Percentiles rank a stretch among this genome's conserved stretches.
Evolutionary conservation across 2,888 invertebrate species (phyloP).

Genomic region (Marasmarcha lunaedactyla): DNA sequence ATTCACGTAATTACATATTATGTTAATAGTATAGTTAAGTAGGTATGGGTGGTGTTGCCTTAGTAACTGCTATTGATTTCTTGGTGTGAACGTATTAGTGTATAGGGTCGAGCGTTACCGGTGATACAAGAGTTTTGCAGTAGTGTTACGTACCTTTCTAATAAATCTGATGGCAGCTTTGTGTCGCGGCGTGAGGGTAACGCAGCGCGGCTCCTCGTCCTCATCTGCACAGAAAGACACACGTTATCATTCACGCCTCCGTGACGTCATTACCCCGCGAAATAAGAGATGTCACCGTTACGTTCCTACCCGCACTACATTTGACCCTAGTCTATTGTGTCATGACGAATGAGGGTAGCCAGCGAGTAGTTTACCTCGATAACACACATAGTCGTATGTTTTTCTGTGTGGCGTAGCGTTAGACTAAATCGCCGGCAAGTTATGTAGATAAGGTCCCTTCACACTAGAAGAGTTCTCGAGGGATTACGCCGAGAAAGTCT

Average conservation of each 20-base stretch:
- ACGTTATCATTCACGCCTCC: neutral
- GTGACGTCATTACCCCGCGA: neutral
- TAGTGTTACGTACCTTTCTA: slow-evolving; percentile 78
- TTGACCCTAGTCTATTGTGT: neutral
- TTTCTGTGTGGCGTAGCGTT: too few species aligned
- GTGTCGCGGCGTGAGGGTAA: slow-evolving; percentile 86
- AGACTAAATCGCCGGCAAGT: neutral
- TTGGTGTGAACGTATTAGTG: too few species aligned
- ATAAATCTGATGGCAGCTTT: slow-evolving; percentile 92
- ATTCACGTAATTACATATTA: too few species aligned
- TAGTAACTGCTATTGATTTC: too few species aligned
- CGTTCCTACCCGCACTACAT: neutral
- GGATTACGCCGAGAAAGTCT: neutral
- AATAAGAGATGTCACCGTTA: too few species aligned
- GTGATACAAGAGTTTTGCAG: neutral
- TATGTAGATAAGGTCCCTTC: neutral
- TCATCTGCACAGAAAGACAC: slow-evolving; percentile 71
- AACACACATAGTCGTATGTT: neutral
- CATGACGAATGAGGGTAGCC: neutral
- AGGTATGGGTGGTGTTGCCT: too few species aligned
- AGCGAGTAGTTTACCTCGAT: neutral
- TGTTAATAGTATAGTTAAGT: too few species aligned
- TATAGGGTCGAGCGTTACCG: neutral
- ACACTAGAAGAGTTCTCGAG: neutral
- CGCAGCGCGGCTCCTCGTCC: slow-evolving; percentile 83